Percentiles rank a stretch among this genome's conserved stretches.
Conservation (phyloP, 2,888 invertebrate species). For the Agrochola circellaris region DNA sequence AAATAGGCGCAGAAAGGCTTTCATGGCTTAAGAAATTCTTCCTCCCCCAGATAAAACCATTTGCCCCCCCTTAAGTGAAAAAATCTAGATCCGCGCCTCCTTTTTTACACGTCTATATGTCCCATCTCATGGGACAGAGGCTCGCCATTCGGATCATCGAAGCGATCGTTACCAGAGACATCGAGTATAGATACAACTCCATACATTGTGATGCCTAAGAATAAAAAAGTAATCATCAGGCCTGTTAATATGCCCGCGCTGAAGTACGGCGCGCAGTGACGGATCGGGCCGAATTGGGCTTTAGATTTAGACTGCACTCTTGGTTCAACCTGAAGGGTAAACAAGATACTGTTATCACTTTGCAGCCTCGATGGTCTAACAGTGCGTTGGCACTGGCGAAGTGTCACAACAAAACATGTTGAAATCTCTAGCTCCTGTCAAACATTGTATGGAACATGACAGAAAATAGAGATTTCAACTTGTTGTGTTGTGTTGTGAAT, state of each 20-base stretch:
- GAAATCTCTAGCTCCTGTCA: too few species aligned
- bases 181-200: conserved; percentile 70
- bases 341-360: not conserved
- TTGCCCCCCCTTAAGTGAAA: not conserved
- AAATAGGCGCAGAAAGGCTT: too few species aligned
- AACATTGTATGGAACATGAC: too few species aligned
- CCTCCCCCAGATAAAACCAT: not conserved
- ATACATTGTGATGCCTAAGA: conserved; percentile 65
- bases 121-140: conserved; percentile 18
- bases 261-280: conserved; percentile 79
- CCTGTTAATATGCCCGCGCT: conserved; percentile 70
- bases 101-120: not conserved
- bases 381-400: too few species aligned
- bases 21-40: not conserved
- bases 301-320: fast-evolving
- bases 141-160: conserved; percentile 77
- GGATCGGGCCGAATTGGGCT: conserved; percentile 66
- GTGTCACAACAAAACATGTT: too few species aligned
- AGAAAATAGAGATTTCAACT: too few species aligned
- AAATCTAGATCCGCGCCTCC: not conserved
- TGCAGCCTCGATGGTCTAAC: too few species aligned
- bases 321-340: conserved; percentile 20
- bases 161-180: conserved; percentile 70
- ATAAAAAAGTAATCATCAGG: conserved; percentile 69
- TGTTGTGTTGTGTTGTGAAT: too few species aligned